phyloP scores from a whole-genome alignment of 2,113 vertebrate genomes.

The Rafetus swinhoei region DNA sequence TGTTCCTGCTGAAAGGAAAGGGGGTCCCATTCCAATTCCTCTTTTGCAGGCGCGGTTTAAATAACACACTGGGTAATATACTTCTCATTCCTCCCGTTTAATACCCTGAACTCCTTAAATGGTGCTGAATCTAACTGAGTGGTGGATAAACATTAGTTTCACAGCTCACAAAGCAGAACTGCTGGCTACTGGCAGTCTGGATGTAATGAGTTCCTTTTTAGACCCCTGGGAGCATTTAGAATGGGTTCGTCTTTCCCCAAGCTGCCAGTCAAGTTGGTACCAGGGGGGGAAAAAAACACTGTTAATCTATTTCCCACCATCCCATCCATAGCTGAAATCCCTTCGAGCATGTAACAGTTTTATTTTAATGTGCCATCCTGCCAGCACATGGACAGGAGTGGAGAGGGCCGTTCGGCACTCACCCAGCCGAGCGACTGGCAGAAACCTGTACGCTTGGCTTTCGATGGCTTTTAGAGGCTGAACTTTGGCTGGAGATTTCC shows the following conservation, averaged over 20 bases:
- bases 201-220: slow-evolving; percentile 80
- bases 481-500: rapidly evolving
- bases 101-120: slow-evolving; percentile 73
- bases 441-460: rapidly evolving
- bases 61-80: rapidly evolving
- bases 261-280: slow-evolving; percentile 80
- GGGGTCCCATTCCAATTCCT: rapidly evolving
- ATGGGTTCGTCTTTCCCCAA: slow-evolving; percentile 76
- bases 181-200: slow-evolving; percentile 79
- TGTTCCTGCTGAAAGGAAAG: neutral
- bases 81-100: slow-evolving; percentile 60
- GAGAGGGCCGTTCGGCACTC: neutral
- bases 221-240: slow-evolving; percentile 79
- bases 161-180: slow-evolving; percentile 86
- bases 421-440: neutral
- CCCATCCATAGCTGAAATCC: slow-evolving; percentile 37
- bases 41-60: rapidly evolving
- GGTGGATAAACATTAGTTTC: slow-evolving; percentile 85
- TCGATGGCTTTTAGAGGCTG: rapidly evolving
- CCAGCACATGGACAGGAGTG: neutral
- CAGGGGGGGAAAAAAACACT: neutral
- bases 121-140: slow-evolving; percentile 74
- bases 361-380: neutral
- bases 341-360: slow-evolving; percentile 18
- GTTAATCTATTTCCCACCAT: slow-evolving; percentile 52